Evolutionary conservation across 2,113 vertebrate species (phyloP).

Genomic region (Ellobius talpinus): DNA sequence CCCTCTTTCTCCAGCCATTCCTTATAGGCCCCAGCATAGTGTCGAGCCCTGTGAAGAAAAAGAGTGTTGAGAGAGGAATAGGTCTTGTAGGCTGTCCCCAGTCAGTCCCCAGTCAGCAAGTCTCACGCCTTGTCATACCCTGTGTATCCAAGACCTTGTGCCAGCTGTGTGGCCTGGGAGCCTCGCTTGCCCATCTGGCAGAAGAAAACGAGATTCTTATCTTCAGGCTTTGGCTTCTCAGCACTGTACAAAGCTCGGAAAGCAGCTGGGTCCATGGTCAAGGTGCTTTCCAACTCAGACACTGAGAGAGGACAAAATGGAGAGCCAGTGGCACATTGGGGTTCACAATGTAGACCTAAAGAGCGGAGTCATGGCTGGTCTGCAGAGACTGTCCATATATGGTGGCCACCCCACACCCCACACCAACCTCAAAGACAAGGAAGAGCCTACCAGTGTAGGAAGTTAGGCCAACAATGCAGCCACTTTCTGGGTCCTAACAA

Average conservation of each 20-base stretch:
- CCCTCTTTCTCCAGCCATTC: conserved; percentile 86
- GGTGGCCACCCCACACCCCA: not conserved
- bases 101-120: not conserved
- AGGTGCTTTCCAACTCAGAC: conserved; percentile 84
- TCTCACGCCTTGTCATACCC: conserved; percentile 24
- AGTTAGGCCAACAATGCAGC: not conserved
- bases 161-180: conserved; percentile 84
- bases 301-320: conserved; percentile 79
- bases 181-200: conserved; percentile 89
- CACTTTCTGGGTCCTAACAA: not conserved
- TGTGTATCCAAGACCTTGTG: conserved; percentile 84
- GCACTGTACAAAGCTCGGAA: conserved; percentile 87
- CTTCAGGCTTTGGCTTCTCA: conserved; percentile 85
- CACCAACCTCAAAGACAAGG: not conserved
- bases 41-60: conserved; percentile 86
- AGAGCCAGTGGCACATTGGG: not conserved
- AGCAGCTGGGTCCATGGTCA: conserved; percentile 85
- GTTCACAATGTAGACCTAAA: not conserved
- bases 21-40: conserved; percentile 88
- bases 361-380: not conserved
- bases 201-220: conserved; percentile 89
- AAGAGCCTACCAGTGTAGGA: not conserved
- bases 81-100: not conserved
- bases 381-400: not conserved
- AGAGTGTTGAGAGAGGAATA: not conserved